These are phyloP conservation scores for Drosophila yakuba DNA, from an alignment of 1,140 invertebrate genomes.

Conservation along the genomic window DNA sequence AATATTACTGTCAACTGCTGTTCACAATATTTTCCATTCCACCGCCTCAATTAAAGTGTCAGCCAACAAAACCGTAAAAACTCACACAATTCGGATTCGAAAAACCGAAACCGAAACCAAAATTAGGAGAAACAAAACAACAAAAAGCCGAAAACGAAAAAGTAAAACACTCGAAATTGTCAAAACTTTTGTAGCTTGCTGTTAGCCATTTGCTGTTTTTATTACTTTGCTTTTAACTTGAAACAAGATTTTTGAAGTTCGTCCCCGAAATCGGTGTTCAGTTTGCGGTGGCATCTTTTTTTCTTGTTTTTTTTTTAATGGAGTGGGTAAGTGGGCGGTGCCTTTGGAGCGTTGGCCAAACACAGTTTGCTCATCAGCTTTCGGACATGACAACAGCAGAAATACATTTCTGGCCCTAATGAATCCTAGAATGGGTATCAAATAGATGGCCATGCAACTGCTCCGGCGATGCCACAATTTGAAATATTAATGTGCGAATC, in stretches of 20 bases:
- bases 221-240: slow-evolving; percentile 64
- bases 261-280: slow-evolving; percentile 41
- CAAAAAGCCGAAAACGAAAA: slow-evolving; percentile 14
- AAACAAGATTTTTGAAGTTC: slow-evolving; percentile 62
- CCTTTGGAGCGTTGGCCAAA: slow-evolving; percentile 34
- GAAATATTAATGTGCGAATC: slow-evolving; percentile 63
- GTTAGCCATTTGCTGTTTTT: slow-evolving; percentile 59
- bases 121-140: slow-evolving; percentile 33
- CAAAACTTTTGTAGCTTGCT: slow-evolving; percentile 56
- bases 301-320: background rate
- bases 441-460: slow-evolving; percentile 32
- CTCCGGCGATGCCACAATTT: slow-evolving; percentile 48
- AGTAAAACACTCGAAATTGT: slow-evolving; percentile 57
- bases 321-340: slow-evolving; percentile 4
- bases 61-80: slow-evolving; percentile 44
- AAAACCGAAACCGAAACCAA: slow-evolving; percentile 35
- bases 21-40: slow-evolving; percentile 50
- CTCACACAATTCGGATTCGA: slow-evolving; percentile 35
- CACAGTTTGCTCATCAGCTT: slow-evolving; percentile 69
- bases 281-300: slow-evolving; percentile 17
- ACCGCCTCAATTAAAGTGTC: slow-evolving; percentile 68
- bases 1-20: slow-evolving; percentile 56
- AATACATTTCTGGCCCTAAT: slow-evolving; percentile 50
- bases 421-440: slow-evolving; percentile 17
- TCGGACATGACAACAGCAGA: slow-evolving; percentile 53